Evolutionary conservation across 2,888 invertebrate genomes (phyloP).

Genomic region (Neoascia interrupta): DNA sequence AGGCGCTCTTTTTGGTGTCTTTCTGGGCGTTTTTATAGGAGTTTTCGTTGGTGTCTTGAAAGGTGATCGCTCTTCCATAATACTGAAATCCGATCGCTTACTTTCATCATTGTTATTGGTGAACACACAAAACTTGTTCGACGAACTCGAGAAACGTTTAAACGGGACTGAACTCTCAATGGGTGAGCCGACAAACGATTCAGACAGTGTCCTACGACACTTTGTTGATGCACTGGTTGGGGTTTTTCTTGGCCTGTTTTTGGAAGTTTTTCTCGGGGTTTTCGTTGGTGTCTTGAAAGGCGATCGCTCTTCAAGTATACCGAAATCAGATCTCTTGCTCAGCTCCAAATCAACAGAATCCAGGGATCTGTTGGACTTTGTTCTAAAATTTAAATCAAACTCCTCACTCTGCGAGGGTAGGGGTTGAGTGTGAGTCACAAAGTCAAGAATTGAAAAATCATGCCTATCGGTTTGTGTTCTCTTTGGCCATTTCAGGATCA

Average conservation of each 20-base stretch:
- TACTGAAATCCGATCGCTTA: constrained; percentile 73
- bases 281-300: constrained; percentile 67
- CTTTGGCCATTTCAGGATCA: background rate
- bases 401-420: constrained; percentile 20
- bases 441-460: constrained; percentile 54
- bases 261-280: constrained; percentile 47
- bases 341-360: constrained; percentile 56
- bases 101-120: constrained; percentile 71
- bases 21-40: constrained; percentile 46
- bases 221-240: background rate
- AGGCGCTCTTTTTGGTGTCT: background rate
- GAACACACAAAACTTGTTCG: constrained; percentile 67
- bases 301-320: constrained; percentile 74
- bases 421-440: constrained; percentile 35
- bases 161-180: constrained; percentile 62
- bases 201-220: constrained; percentile 70
- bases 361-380: constrained; percentile 4
- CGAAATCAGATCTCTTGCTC: constrained; percentile 75
- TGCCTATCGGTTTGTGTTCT: constrained; percentile 1
- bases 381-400: constrained; percentile 5
- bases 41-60: constrained; percentile 58
- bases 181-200: constrained; percentile 74
- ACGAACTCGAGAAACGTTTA: constrained; percentile 71
- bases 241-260: too few species aligned
- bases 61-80: constrained; percentile 73